Evolutionary conservation across 2,888 invertebrate species (phyloP).

Genomic region (Adelognathus sp.): DNA sequence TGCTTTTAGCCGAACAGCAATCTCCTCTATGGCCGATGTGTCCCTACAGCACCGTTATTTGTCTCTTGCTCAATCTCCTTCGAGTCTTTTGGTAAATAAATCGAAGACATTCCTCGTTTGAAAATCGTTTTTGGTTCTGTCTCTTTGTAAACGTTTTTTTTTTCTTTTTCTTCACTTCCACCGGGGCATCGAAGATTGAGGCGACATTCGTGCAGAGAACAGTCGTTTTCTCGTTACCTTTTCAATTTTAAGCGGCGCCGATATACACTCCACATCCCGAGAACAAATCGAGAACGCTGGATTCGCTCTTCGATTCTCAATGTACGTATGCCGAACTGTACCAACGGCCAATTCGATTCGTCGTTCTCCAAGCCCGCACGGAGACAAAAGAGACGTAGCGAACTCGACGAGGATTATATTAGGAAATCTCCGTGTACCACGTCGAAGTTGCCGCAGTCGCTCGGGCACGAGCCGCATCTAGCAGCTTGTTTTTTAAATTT

Average conservation of each 20-base stretch:
- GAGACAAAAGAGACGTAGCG: conserved; percentile 3
- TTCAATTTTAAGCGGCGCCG: conserved; percentile 1
- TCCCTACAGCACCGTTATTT: conserved; percentile 67
- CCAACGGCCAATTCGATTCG: conserved; percentile 59
- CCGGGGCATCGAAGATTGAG: not conserved
- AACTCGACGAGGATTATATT: not conserved
- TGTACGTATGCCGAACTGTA: conserved; percentile 18
- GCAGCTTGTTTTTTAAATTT: conserved; percentile 64
- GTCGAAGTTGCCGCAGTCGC: conserved; percentile 41
- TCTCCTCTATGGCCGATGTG: conserved; percentile 35
- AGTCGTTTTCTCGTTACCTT: not conserved
- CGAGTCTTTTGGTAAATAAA: conserved; percentile 69
- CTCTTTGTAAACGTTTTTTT: not conserved
- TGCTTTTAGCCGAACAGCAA: conserved; percentile 64
- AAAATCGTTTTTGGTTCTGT: conserved; percentile 20
- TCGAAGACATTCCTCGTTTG: conserved; percentile 65
- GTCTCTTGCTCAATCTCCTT: conserved; percentile 70
- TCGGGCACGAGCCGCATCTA: conserved; percentile 24
- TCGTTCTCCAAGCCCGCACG: conserved; percentile 8
- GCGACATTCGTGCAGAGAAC: not conserved
- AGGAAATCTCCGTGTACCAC: conserved; percentile 19
- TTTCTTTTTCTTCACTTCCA: not conserved
- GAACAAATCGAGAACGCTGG: not conserved
- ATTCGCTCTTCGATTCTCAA: conserved; percentile 3
- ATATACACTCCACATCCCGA: not conserved